These are phyloP conservation scores for Pseudomyrmex sp. DNA, from an alignment of 1,140 invertebrate genomes.

Conservation along the genomic window DNA sequence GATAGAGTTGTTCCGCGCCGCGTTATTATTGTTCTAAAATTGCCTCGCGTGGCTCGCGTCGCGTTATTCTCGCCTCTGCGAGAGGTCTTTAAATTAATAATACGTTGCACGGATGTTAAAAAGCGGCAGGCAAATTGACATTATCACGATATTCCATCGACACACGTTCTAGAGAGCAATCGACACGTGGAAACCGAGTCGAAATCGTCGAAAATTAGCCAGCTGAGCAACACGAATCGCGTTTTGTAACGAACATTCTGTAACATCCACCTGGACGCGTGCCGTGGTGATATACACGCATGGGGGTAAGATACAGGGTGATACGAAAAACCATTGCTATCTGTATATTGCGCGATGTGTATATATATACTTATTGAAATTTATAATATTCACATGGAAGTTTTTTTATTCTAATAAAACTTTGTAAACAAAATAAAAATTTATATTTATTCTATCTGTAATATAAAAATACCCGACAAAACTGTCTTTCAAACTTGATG, in stretches of 20 bases:
- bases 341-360: background rate
- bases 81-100: slow-evolving; percentile 43
- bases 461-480: background rate
- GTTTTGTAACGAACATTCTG: slow-evolving; percentile 74
- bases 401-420: background rate
- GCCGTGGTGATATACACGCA: slow-evolving; percentile 43
- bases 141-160: slow-evolving; percentile 45
- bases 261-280: slow-evolving; percentile 75
- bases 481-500: background rate
- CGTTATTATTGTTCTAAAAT: too few relatives aligned
- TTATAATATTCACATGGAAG: background rate
- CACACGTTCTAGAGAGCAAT: slow-evolving; percentile 11
- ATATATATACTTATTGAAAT: background rate
- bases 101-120: slow-evolving; percentile 30
- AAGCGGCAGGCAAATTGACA: slow-evolving; percentile 8
- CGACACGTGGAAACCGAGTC: slow-evolving; percentile 15
- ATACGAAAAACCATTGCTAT: slow-evolving; percentile 13
- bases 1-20: too few relatives aligned
- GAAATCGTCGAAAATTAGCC: slow-evolving; percentile 73
- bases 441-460: background rate
- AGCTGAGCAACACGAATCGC: slow-evolving; percentile 67
- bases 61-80: too few relatives aligned
- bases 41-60: too few relatives aligned
- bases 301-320: slow-evolving; percentile 58
- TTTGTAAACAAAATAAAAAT: slow-evolving; percentile 10